Base-by-base conservation (phyloP, 2,888 invertebrate genomes). In the Drosophila prostipennis region DNA sequence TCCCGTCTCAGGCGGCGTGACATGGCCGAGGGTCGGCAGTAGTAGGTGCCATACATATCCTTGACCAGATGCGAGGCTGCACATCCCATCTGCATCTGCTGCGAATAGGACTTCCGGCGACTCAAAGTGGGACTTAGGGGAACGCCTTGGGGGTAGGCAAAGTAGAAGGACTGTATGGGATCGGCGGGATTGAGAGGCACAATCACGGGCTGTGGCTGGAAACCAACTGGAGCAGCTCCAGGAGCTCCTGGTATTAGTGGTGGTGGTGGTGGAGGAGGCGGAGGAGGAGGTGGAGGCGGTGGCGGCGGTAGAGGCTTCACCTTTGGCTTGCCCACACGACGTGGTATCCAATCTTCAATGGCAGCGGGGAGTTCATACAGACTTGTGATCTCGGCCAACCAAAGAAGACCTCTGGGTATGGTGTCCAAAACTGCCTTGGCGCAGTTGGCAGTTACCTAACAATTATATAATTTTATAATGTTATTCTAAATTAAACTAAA, bases 321-420 rank as follows among this genome's bases (percentile, higher is more conserved):
- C 14, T 73, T 79, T 0, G 84, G 79, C 13, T 64, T 88, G 6
- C 23, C 37, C 29, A 51, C 69, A 1, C 67, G 73, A 3, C 89
- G 72, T 5, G 75, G 72, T 23, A 83, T 52, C 70, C 76, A 80
- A 23, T 84, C 74, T 19, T 73, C 77, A 29, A 81, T 26, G 2
- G 79, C 71, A 14, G 74, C 76, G 0, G 91, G 91, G 56, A 91
- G 48, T 2, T 85, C 83, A 69, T 92, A 91, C 53, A 76, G 75
- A 6, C 86, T 32, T 0, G 89, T 89, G 6, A 74, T 52, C 72
- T 91, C 92, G 2, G 11, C 70, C 4, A 92, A 63, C 2, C 76
- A 1, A 23, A 83, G 16, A 29, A 91, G 55, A 0, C 92, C 91
- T 26, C 75, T 77, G 3, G 91, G 92, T n/a, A 61, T 69, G 14